These are phyloP conservation scores for Dinomys branickii DNA, from an alignment of 2,113 vertebrate species.

Conservation along the genomic window DNA sequence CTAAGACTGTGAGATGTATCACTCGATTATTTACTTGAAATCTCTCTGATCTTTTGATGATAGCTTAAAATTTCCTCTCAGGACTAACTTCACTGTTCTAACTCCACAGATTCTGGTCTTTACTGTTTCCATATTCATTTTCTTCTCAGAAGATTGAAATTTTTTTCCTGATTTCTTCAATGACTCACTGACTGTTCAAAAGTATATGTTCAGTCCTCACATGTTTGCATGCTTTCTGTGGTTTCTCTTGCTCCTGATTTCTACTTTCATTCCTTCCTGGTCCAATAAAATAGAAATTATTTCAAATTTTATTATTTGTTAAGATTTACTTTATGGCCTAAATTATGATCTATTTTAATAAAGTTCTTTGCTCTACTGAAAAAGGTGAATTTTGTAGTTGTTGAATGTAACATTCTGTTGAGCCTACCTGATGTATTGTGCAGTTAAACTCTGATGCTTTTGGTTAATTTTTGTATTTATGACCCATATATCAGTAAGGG, in stretches of 20 bases:
- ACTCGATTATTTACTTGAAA: neutral
- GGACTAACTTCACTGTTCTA: neutral
- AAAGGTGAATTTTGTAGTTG: no score
- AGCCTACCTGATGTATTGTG: no score
- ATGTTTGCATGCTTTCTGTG: neutral
- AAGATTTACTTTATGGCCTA: neutral
- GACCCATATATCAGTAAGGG: neutral
- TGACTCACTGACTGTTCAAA: neutral
- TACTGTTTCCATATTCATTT: neutral
- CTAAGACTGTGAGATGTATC: neutral
- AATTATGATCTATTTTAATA: no score
- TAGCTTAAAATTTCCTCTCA: neutral
- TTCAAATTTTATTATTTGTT: neutral
- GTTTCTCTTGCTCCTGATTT: neutral
- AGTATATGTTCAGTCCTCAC: neutral
- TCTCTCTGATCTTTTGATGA: neutral
- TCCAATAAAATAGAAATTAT: neutral
- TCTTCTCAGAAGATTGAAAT: neutral
- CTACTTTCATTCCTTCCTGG: neutral
- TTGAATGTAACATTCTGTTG: no score
- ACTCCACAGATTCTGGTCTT: neutral
- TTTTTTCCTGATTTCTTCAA: neutral
- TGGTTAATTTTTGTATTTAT: neutral
- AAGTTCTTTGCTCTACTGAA: no score
- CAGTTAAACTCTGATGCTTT: neutral